Evolutionary conservation across 2,888 invertebrate genomes (phyloP), one percentile per base, ranked within the genome.

Genomic region (Yponomeuta sedellus): DNA sequence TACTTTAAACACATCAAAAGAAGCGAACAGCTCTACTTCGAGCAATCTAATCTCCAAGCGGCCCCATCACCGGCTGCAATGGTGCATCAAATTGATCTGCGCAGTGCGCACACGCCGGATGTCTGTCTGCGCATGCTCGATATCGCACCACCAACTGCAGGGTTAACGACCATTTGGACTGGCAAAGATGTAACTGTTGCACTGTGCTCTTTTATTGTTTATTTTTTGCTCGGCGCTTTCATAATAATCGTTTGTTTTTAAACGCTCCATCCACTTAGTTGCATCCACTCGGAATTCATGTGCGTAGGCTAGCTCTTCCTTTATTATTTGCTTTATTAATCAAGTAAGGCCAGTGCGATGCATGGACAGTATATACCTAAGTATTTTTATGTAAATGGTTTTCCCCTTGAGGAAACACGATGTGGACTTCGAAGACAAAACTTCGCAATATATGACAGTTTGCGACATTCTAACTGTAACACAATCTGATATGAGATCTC

Each of bases 51-150:
- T 75, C 71, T 44, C 11, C 71, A 68, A 67, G 39, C 65, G 70
- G 74, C 44, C 74, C 76, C 74, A 79, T 83, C 79, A 76, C 72
- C 74, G 74, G 66, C 70, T 69, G 78, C 78, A 74, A 81, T 86
- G 76, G 74, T 78, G 77, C 85, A 79, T 75, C 77, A 85, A 86
- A 85, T 85, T 82, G 83, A 71, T 69, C 62, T 75, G 74, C 74
- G 73, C 76, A 66, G 34, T 34, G 34, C 44, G 16, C 44, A 3
- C 70, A 70, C 76, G 78, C 82, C 85, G 86, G 86, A 84, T 82
- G 82, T 81, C 79, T 82, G 82, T 81, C 79, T 82, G 81, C 73
- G 70, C 25, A 64, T 58, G 57, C 52, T 39, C 12, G 58, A 56
- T 64, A 44, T 64, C 52, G 64, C 20, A 44, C 64, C 44, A 52